Conservation (phyloP, 2,797 vertebrate genomes). For the Gymnoscopelus braueri region DNA sequence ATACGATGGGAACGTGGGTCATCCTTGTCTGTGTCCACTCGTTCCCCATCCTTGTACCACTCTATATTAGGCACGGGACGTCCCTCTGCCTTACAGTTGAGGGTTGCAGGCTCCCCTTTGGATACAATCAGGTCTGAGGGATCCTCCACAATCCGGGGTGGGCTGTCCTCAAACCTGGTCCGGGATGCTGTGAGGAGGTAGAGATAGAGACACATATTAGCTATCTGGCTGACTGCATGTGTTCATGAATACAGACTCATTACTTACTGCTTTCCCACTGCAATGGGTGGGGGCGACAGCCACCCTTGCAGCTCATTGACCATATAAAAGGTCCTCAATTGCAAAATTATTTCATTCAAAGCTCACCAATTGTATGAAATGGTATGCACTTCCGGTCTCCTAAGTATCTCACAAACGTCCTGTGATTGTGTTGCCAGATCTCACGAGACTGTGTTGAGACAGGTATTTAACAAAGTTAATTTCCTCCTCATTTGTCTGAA, state of each 20-base stretch:
- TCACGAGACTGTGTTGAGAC: no score
- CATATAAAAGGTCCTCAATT: no score
- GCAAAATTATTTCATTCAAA: no score
- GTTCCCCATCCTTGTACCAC: slow-evolving; percentile 96
- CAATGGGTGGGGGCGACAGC: background rate
- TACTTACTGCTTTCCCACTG: no score
- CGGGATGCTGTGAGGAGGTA: slow-evolving; percentile 80
- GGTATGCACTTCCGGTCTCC: no score
- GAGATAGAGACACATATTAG: slow-evolving; percentile 44
- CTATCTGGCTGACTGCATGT: slow-evolving; percentile 18
- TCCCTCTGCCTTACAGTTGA: slow-evolving; percentile 94
- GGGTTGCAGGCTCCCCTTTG: slow-evolving; percentile 91
- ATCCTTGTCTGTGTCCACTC: slow-evolving; percentile 91
- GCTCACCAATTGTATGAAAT: no score
- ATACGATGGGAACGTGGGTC: slow-evolving; percentile 95
- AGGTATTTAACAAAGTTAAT: no score
- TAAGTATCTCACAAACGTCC: no score
- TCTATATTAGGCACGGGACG: slow-evolving; percentile 87
- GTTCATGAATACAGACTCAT: slow-evolving; percentile 19
- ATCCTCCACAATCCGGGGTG: slow-evolving; percentile 91
- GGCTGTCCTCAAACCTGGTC: slow-evolving; percentile 83
- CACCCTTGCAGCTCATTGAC: background rate
- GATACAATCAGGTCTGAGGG: slow-evolving; percentile 92
- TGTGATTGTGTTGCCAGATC: no score
- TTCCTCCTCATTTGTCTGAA: no score